phyloP scores from a whole-genome alignment of 2,888 invertebrate genomes.

The Epiperipatus broadwayi region DNA sequence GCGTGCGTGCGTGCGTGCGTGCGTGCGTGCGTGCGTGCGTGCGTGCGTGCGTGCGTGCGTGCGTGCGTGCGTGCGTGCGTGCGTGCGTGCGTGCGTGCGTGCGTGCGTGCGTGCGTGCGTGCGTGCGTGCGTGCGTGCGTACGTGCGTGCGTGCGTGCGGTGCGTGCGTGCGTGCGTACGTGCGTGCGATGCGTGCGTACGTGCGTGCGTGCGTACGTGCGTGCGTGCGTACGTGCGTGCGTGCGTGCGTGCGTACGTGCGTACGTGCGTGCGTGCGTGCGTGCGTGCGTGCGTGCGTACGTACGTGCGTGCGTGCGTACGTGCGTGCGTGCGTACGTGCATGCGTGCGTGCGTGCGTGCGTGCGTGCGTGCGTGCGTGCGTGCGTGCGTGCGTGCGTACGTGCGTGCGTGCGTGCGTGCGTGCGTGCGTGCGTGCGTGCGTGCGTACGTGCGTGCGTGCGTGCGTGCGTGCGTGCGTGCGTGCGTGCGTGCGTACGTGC shows the following conservation, averaged over 20 bases:
- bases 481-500: conserved; percentile 13
- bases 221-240: conserved; percentile 8
- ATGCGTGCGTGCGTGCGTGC: conserved; percentile 14
- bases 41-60: conserved; percentile 12
- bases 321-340: conserved; percentile 5
- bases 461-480: conserved; percentile 13
- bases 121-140: conserved; percentile 13
- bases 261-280: conserved; percentile 9
- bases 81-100: conserved; percentile 13
- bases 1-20: conserved; percentile 10
- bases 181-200: too few relatives aligned
- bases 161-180: too few relatives aligned
- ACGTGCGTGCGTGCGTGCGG: too few relatives aligned
- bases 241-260: conserved; percentile 9
- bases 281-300: conserved; percentile 9
- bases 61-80: conserved; percentile 14
- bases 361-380: conserved; percentile 15
- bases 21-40: conserved; percentile 13
- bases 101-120: conserved; percentile 14
- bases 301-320: conserved; percentile 6
- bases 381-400: conserved; percentile 15
- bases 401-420: conserved; percentile 16
- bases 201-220: conserved; percentile 6
- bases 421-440: conserved; percentile 13
- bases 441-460: conserved; percentile 13